A percentile compares a stretch with the other conserved stretches of the same genome.
phyloP scores from a whole-genome alignment of 2,797 vertebrate species.

The Pantherophis alleghaniensis region DNA sequence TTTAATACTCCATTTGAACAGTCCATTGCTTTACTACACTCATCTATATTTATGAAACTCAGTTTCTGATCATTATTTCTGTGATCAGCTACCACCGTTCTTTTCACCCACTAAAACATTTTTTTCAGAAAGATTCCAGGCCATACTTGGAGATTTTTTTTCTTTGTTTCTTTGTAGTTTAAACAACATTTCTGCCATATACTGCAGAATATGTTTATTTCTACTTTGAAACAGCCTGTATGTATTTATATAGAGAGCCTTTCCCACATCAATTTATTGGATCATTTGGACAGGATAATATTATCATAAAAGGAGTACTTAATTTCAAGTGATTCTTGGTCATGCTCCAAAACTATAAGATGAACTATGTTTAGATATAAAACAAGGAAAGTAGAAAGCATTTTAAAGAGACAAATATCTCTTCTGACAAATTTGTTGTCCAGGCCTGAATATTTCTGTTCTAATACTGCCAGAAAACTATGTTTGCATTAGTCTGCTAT shows the following conservation, averaged over 20 bases:
- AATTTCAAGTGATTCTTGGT: conserved; percentile 61
- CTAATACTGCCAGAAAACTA: neutral
- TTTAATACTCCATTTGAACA: neutral
- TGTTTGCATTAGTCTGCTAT: neutral
- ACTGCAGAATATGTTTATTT: conserved; percentile 30
- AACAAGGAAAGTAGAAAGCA: neutral
- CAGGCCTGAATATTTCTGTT: neutral
- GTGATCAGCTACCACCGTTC: fast-evolving
- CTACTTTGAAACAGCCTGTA: conserved; percentile 38
- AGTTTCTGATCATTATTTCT: neutral
- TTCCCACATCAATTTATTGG: neutral
- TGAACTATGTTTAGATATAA: conserved; percentile 48
- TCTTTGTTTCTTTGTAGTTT: conserved; percentile 32
- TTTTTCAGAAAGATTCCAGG: neutral
- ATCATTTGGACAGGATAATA: conserved; percentile 51
- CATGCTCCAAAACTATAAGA: conserved; percentile 63
- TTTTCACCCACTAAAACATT: neutral
- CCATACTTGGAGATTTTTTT: neutral
- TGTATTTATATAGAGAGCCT: neutral
- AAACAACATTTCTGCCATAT: conserved; percentile 40
- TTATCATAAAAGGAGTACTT: conserved; percentile 46
- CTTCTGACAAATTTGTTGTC: neutral
- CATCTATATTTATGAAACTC: neutral
- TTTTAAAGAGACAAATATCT: neutral
- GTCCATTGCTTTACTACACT: neutral